phyloP scores from a whole-genome alignment of 2,888 invertebrate species.

The Drosophila limbata region DNA sequence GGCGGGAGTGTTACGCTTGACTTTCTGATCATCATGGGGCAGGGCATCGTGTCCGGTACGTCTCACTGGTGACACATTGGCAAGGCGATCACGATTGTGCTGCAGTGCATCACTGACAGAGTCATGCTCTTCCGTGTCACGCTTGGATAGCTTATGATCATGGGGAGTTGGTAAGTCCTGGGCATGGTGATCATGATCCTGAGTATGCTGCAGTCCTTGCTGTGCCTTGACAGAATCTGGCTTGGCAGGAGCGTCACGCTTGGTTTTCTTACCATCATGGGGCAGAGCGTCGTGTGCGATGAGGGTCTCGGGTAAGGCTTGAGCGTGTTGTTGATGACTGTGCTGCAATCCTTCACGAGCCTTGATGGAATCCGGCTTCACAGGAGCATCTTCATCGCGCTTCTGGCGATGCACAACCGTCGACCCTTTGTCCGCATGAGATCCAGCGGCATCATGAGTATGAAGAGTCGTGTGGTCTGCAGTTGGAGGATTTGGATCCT shows the following conservation, averaged over 20 bases:
- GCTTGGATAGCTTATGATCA: conserved; percentile 9
- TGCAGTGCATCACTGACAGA: conserved; percentile 7
- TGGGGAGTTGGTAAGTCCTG: background rate
- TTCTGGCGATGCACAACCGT: conserved; percentile 54
- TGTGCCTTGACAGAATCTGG: too few species aligned
- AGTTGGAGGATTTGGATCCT: background rate
- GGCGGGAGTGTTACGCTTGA: too few species aligned
- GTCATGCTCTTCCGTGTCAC: conserved; percentile 23
- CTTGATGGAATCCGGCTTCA: conserved; percentile 13
- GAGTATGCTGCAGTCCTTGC: too few species aligned
- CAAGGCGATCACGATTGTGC: background rate
- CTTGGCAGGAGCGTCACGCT: conserved; percentile 17
- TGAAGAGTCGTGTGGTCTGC: conserved; percentile 36
- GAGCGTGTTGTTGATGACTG: background rate
- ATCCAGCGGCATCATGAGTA: conserved; percentile 75
- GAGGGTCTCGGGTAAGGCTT: background rate
- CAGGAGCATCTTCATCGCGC: conserved; percentile 47
- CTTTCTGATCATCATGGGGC: too few species aligned
- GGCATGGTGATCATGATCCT: background rate
- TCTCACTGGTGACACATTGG: too few species aligned
- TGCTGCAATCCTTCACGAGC: conserved; percentile 13
- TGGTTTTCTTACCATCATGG: conserved; percentile 10
- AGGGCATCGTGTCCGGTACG: too few species aligned
- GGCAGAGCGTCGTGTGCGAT: background rate
- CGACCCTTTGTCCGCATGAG: conserved; percentile 62